phyloP scores from a whole-genome alignment of 2,113 vertebrate genomes.

The Rhegmatorhina hoffmannsi region DNA sequence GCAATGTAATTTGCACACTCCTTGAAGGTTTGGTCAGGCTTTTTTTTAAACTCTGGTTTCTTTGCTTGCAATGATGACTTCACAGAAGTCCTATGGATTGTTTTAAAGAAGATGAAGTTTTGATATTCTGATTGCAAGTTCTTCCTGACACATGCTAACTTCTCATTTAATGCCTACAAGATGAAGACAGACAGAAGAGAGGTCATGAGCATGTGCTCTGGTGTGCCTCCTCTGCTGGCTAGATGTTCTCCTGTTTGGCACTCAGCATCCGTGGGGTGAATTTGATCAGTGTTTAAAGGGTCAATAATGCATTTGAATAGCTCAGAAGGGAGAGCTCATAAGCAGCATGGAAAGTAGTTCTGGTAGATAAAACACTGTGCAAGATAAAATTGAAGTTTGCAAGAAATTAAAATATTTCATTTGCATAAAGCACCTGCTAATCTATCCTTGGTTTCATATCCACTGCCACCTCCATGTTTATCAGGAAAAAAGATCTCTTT shows the following conservation, averaged over 20 bases:
- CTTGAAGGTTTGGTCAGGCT: not conserved
- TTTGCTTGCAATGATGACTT: not conserved
- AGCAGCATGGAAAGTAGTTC: not conserved
- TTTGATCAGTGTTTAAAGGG: not conserved
- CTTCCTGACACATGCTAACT: not conserved
- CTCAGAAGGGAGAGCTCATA: not conserved
- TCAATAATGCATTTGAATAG: not conserved
- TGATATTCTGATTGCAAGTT: not conserved
- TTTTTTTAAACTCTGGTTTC: not conserved
- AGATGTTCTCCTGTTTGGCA: not conserved
- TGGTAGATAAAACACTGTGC: not conserved
- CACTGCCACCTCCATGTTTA: not conserved
- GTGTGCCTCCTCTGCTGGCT: not conserved
- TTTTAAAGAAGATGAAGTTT: not conserved
- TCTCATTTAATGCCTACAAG: not conserved
- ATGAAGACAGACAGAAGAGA: not conserved
- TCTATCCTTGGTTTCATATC: conserved; percentile 5
- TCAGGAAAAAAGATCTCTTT: conserved; percentile 24
- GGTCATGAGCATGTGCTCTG: not conserved
- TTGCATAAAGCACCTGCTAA: conserved; percentile 10
- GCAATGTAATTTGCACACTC: not conserved
- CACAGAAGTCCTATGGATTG: not conserved
- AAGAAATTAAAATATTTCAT: conserved; percentile 36
- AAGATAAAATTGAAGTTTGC: conserved; percentile 22
- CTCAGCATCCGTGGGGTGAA: not conserved